These are phyloP conservation scores for Phaethon lepturus DNA, from an alignment of 2,113 vertebrate genomes.

Conservation along the genomic window DNA sequence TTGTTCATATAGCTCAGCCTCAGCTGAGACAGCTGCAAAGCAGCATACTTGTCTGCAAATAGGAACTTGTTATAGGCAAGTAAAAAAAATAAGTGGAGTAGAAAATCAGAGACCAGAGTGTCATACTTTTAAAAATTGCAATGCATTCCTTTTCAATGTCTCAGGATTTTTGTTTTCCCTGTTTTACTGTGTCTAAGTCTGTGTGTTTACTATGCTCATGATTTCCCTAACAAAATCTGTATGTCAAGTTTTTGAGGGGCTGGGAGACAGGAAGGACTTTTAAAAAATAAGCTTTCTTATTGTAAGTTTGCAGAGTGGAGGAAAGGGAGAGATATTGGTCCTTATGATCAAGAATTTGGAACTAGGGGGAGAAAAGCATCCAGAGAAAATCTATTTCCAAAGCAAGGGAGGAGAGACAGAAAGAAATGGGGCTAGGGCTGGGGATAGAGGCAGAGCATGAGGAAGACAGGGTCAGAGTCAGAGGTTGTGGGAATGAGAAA, in stretches of 20 bases:
- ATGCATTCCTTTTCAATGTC: constrained; percentile 2
- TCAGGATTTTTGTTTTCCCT: background rate
- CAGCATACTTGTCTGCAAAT: background rate
- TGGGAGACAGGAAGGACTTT: background rate
- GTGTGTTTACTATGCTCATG: background rate
- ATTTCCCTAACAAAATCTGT: background rate
- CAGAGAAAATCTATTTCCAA: background rate
- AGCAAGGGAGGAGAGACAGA: background rate
- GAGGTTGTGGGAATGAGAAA: background rate
- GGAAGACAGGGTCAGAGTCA: background rate
- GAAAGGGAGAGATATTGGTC: background rate
- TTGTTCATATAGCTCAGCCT: background rate
- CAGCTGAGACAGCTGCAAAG: background rate
- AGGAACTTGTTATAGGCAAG: background rate
- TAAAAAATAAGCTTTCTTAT: background rate
- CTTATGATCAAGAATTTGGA: background rate
- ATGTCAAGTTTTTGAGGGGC: background rate
- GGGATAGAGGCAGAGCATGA: background rate
- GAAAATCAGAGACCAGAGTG: constrained; percentile 40
- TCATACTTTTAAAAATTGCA: background rate
- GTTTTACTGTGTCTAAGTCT: background rate
- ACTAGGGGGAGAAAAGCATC: background rate
- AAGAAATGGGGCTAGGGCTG: background rate
- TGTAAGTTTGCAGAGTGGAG: background rate
- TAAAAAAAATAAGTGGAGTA: constrained; percentile 32